Base-by-base conservation (phyloP, 2,797 vertebrate species). In the Leptoclinus maculatus region DNA sequence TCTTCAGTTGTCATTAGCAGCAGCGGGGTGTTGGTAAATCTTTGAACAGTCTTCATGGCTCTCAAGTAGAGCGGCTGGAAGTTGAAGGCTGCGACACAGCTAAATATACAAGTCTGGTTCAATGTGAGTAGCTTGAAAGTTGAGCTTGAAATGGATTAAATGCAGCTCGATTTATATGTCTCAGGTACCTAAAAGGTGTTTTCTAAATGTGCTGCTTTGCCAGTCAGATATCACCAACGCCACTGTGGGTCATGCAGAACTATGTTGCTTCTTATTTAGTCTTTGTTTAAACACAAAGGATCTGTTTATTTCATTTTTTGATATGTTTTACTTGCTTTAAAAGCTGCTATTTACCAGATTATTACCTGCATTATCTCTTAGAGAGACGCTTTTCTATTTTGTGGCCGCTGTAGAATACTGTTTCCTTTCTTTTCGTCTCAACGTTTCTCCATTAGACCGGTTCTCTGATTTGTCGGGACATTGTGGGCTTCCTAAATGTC, bases 381-480 rank as follows among this genome's bases (percentile, higher is more conserved):
- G 65, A 72, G 38, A 72, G 39, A 36, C 5, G 54, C 32, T 34
- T 38, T 83, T 85, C 60, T 49, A 34, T 78, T 58, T 78, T n/a
- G 59, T 89, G 69, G 60, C 43, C 51, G 82, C 79, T 86, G 80
- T 72, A 81, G 51, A 80, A 77, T 79, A 56, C 43, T 21, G 19
- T 85, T 82, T 82, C 71, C 73, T 69, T 86, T 87, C 70, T 83
- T 68, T 80, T 83, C 71, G 69, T 71, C 80, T 78, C 5, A 82
- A 79, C 27, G 7, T 68, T 67, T 49, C 39, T 79, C 13, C 21
- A 7, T 41, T 17, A 8, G 2, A 65, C 5, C 23, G 57, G 23
- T 62, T 58, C 45, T 32, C 36, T 53, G 38, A 71, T 53, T 32
- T 38, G 9, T 38, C 8, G 5, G 34, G 56, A 51, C 49, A 39